phyloP scores from a whole-genome alignment of 30 jellyfish, hydroid and myxozoan genomes.

The Aurelia sp. region DNA sequence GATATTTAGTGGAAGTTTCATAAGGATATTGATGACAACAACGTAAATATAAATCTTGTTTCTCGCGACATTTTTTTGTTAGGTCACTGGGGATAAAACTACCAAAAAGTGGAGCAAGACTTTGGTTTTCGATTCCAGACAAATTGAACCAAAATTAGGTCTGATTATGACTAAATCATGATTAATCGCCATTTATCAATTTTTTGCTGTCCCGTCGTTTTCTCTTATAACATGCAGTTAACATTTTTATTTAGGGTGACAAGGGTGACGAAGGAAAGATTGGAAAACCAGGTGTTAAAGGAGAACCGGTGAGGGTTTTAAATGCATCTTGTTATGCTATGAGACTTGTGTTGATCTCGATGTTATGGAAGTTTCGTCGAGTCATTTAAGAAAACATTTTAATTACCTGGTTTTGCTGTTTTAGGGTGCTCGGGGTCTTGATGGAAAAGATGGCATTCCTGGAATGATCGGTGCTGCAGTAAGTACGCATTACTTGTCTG shows the following conservation, averaged over 20 bases:
- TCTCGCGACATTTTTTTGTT: too few species aligned
- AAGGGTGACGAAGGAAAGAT: slow-evolving; percentile 30
- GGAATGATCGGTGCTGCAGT: slow-evolving; percentile 61
- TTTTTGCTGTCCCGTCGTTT: too few species aligned
- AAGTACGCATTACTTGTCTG: background rate
- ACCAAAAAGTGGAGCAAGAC: too few species aligned
- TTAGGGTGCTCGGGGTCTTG: slow-evolving; percentile 57
- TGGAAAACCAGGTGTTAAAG: slow-evolving; percentile 45
- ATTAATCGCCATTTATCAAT: too few species aligned
- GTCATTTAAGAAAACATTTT: background rate
- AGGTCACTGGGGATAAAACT: too few species aligned
- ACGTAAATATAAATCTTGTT: too few species aligned
- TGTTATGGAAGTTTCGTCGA: background rate
- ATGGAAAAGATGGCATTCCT: slow-evolving; percentile 60
- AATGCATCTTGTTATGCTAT: background rate
- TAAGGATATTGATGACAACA: too few species aligned
- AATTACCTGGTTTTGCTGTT: background rate
- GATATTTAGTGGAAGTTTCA: too few species aligned
- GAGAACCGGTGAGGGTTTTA: slow-evolving; percentile 31
- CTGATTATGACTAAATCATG: too few species aligned
- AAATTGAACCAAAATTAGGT: too few species aligned
- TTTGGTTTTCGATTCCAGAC: too few species aligned
- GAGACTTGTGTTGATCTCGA: background rate
- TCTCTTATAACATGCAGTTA: too few species aligned
- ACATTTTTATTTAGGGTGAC: slow-evolving; percentile 20